Conservation (phyloP, 2,888 invertebrate genomes). For the Choreutis nemorana region DNA sequence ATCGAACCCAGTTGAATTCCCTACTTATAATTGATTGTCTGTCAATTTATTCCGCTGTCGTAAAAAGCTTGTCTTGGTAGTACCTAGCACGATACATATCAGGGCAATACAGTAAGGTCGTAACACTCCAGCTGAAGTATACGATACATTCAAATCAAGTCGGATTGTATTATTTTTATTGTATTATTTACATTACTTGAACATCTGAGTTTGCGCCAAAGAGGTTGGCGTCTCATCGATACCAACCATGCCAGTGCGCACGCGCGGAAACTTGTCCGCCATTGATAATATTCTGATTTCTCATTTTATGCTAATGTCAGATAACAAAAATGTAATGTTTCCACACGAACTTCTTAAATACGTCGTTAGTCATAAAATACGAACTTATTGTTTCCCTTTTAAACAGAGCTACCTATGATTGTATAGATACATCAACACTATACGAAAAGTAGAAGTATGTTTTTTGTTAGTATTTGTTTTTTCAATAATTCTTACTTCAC, state of each 20-base stretch:
- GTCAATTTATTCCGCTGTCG: conserved; percentile 20
- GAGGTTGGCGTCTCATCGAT: conserved; percentile 37
- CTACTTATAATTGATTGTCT: no score
- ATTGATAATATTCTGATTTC: conserved; percentile 55
- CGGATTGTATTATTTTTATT: conserved; percentile 54
- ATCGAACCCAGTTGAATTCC: no score
- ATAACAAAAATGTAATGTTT: no score
- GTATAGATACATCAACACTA: no score
- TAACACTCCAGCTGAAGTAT: conserved; percentile 20
- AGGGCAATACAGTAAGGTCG: conserved; percentile 16
- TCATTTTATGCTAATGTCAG: conserved; percentile 49
- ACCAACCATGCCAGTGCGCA: conserved; percentile 34
- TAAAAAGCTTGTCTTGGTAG: conserved; percentile 20
- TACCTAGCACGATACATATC: conserved; percentile 17
- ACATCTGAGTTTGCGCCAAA: conserved; percentile 38
- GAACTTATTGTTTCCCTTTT: conserved; percentile 26
- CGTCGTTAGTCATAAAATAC: no score
- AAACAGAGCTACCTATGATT: no score
- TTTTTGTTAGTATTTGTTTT: no score
- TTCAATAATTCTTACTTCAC: no score
- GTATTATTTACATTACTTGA: conserved; percentile 48
- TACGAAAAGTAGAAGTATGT: no score
- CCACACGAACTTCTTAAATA: no score
- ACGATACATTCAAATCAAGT: conserved; percentile 43
- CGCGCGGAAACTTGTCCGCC: conserved; percentile 40